These are phyloP conservation scores for Byasa hedistus DNA, from an alignment of 2,888 invertebrate genomes.

Conservation along the genomic window DNA sequence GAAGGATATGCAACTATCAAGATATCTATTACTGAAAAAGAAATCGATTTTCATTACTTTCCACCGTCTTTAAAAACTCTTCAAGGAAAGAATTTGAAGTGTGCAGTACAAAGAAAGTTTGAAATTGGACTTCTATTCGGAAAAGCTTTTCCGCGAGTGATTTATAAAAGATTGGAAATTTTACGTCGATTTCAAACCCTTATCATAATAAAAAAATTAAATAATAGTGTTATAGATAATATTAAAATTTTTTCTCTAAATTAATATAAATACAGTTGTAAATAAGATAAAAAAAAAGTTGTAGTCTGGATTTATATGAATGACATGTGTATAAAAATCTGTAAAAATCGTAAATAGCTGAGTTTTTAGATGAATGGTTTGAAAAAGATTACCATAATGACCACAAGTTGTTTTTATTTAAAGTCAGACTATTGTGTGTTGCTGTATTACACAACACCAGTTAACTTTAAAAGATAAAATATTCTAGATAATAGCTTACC, in stretches of 20 bases:
- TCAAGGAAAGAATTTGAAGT: conserved; percentile 19
- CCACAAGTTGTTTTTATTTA: too few relatives aligned
- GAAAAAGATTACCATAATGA: too few relatives aligned
- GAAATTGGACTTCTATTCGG: conserved; percentile 28
- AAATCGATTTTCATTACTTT: conserved; percentile 17
- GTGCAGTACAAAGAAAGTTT: conserved; percentile 28
- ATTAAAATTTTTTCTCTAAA: background rate
- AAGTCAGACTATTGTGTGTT: too few relatives aligned
- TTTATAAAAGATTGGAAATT: conserved; percentile 25
- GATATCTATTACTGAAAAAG: background rate
- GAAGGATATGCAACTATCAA: background rate
- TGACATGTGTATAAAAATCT: too few relatives aligned
- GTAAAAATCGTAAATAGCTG: too few relatives aligned
- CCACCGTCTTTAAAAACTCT: conserved; percentile 15
- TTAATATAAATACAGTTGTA: background rate
- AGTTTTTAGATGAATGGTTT: too few relatives aligned
- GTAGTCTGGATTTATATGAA: too few relatives aligned
- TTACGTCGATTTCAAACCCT: conserved; percentile 8
- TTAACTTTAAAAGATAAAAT: too few relatives aligned
- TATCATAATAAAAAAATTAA: conserved; percentile 2
- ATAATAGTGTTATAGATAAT: background rate
- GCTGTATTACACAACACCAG: too few relatives aligned
- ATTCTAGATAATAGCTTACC: too few relatives aligned
- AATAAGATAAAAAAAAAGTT: too few relatives aligned
- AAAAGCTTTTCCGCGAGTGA: conserved; percentile 21